Conservation (phyloP, 2,888 invertebrate genomes). For the Leucoma salicis region DNA sequence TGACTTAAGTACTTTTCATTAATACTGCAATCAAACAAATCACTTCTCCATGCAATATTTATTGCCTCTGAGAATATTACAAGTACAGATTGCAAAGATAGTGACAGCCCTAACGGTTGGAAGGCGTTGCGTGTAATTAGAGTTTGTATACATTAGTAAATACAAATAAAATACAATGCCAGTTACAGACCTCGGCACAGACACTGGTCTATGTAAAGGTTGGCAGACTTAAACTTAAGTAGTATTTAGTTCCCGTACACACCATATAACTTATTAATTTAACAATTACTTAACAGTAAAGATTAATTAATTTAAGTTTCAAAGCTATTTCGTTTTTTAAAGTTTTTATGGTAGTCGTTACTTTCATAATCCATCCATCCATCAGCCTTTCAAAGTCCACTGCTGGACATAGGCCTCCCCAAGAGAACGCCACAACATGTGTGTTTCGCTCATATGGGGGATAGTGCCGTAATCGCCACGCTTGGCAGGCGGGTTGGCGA, state of each 20-base stretch:
- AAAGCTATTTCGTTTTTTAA: too few relatives aligned
- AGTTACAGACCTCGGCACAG: conserved; percentile 62
- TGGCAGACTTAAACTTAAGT: conserved; percentile 60
- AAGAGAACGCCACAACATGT: too few relatives aligned
- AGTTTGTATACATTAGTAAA: conserved; percentile 80
- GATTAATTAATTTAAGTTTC: not conserved
- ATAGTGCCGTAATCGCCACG: too few relatives aligned
- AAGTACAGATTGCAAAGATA: conserved; percentile 3
- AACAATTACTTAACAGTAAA: conserved; percentile 8
- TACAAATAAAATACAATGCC: conserved; percentile 80
- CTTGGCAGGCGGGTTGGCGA: too few relatives aligned
- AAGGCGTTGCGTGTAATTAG: conserved; percentile 81
- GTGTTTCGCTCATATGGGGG: too few relatives aligned
- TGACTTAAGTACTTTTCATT: not conserved
- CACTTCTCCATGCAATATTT: conserved; percentile 3
- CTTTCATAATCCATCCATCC: too few relatives aligned
- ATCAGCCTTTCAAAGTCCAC: too few relatives aligned
- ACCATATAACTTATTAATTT: conserved; percentile 21
- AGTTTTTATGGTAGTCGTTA: too few relatives aligned
- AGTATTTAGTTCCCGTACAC: conserved; percentile 42
- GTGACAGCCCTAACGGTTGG: conserved; percentile 58
- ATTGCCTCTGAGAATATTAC: conserved; percentile 6
- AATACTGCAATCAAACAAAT: conserved; percentile 4
- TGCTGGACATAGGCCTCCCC: too few relatives aligned
- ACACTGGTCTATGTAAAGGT: conserved; percentile 74